A percentile compares a stretch with the other conserved stretches of the same genome.
Evolutionary conservation across 2,113 vertebrate genomes (phyloP).

Genomic region (Raphicerus campestris): DNA sequence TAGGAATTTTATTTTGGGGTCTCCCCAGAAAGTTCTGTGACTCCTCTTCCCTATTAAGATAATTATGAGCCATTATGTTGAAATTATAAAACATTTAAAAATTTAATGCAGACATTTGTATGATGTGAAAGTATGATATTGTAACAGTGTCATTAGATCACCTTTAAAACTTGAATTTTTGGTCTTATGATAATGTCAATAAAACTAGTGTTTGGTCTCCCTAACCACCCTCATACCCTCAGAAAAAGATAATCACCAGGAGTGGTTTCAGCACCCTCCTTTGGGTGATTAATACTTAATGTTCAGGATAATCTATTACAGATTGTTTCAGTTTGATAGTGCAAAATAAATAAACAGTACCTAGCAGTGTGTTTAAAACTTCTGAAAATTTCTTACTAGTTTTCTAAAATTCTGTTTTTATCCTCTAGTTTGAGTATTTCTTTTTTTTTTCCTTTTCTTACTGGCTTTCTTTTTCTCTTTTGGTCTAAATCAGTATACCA

Average conservation of each 20-base stretch:
- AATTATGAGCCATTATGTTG: background rate
- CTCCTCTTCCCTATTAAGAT: background rate
- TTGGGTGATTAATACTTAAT: background rate
- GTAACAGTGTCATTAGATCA: background rate
- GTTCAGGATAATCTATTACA: background rate
- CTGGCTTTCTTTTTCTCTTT: background rate
- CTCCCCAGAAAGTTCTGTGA: background rate
- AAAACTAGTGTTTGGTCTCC: background rate
- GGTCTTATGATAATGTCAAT: background rate
- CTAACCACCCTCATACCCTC: accelerated
- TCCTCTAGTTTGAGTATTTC: background rate
- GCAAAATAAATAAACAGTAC: background rate
- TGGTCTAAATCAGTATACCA: background rate
- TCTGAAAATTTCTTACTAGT: background rate
- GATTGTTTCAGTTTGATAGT: background rate
- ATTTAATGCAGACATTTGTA: background rate
- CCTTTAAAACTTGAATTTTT: background rate
- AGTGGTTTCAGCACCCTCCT: background rate
- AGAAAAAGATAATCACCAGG: background rate
- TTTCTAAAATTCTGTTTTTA: background rate
- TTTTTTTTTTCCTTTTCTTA: background rate
- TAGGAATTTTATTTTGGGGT: background rate
- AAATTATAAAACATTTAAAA: background rate
- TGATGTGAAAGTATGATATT: background rate
- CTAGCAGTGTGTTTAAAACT: background rate